Evolutionary conservation across 1,140 invertebrate species (phyloP).

Genomic region (Achroia grisella): DNA sequence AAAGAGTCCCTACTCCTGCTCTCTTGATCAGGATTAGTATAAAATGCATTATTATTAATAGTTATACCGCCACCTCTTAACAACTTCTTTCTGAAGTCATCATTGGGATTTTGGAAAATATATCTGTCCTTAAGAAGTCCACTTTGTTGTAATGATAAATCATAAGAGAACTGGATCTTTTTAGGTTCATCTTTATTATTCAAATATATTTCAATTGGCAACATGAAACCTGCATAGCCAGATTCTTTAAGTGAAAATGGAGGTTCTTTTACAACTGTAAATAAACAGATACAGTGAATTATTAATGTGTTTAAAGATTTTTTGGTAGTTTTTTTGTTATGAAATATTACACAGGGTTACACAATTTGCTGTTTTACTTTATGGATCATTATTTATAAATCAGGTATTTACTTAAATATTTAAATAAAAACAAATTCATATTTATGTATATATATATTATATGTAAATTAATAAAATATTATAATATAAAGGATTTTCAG

Average conservation of each 20-base stretch:
- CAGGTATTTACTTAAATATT: too few species aligned
- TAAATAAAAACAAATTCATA: too few species aligned
- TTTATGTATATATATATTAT: too few species aligned
- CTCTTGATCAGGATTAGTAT: constrained; percentile 66
- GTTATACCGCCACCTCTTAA: constrained; percentile 87
- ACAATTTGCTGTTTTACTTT: too few species aligned
- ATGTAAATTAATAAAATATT: too few species aligned
- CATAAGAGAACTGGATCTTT: constrained; percentile 90
- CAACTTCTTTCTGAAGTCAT: constrained; percentile 91
- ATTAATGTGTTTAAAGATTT: constrained; percentile 7
- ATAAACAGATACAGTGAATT: constrained; percentile 11
- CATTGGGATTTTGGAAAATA: constrained; percentile 86
- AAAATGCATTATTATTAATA: constrained; percentile 54
- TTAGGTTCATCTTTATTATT: constrained; percentile 94
- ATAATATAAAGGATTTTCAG: too few species aligned
- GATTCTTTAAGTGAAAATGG: constrained; percentile 94
- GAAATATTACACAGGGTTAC: too few species aligned
- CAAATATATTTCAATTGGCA: constrained; percentile 93
- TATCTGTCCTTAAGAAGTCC: constrained; percentile 85
- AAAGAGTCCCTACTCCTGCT: constrained; percentile 70
- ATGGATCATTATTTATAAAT: too few species aligned
- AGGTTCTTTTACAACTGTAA: constrained; percentile 89
- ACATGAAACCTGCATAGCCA: constrained; percentile 94
- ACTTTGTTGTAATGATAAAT: constrained; percentile 85
- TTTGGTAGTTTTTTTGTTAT: too few species aligned